Evolutionary conservation across 2,113 vertebrate genomes (phyloP).

Genomic region (Archilochus colubris): DNA sequence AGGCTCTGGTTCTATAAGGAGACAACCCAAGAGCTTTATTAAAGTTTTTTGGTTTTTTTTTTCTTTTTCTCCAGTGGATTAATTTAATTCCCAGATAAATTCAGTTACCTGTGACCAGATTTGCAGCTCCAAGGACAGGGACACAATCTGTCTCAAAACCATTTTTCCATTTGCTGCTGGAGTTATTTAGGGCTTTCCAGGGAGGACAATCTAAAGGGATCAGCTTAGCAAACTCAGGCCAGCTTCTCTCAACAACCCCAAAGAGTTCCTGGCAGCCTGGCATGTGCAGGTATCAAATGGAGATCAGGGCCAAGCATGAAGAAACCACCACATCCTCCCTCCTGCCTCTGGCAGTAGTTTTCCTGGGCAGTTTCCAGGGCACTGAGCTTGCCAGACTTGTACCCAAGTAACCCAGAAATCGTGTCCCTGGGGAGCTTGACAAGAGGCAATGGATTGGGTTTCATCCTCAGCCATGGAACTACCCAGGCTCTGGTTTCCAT

Average conservation of each 20-base stretch:
- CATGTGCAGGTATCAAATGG: not conserved
- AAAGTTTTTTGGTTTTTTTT: not conserved
- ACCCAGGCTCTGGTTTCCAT: not conserved
- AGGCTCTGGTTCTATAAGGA: not conserved
- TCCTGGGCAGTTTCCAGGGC: not conserved
- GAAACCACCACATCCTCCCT: not conserved
- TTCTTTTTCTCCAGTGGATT: not conserved
- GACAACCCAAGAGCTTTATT: fast-evolving
- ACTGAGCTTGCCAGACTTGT: not conserved
- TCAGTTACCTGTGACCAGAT: not conserved
- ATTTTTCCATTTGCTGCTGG: not conserved
- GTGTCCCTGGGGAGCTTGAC: not conserved
- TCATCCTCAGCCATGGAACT: not conserved
- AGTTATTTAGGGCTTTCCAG: not conserved
- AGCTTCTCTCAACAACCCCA: not conserved
- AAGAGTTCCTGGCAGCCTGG: not conserved
- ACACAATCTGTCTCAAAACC: not conserved
- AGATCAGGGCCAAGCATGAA: not conserved
- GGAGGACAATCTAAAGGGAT: not conserved
- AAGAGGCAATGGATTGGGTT: fast-evolving
- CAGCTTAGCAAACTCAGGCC: too few relatives aligned
- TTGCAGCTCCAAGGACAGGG: not conserved
- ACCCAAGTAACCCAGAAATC: not conserved
- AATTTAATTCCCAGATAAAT: not conserved
- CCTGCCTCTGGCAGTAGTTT: not conserved